Conservation (phyloP, 2,888 invertebrate species). For the Drosophila suboccidentalis region DNA sequence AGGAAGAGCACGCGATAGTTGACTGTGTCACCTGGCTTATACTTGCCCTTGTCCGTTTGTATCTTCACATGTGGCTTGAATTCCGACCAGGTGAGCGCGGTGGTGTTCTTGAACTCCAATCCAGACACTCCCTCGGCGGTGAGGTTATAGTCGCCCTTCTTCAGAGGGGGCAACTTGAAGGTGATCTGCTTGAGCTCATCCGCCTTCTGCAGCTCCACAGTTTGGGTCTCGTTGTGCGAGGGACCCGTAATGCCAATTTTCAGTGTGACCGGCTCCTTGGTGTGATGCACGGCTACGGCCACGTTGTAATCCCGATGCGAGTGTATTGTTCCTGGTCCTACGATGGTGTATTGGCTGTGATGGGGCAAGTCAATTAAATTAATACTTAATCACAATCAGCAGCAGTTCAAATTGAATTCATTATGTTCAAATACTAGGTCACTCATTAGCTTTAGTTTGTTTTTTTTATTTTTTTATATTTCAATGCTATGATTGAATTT, state of each 20-base stretch:
- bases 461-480: background rate
- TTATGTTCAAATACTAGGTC: conserved; percentile 34
- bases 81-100: conserved; percentile 88
- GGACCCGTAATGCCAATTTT: conserved; percentile 81
- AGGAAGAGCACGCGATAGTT: conserved; percentile 88
- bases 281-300: conserved; percentile 88
- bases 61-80: conserved; percentile 88
- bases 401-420: conserved; percentile 19
- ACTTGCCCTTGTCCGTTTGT: conserved; percentile 96
- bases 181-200: conserved; percentile 71
- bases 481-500: conserved; percentile 1
- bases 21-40: conserved; percentile 94
- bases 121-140: conserved; percentile 91
- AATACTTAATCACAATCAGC: conserved; percentile 33
- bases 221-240: conserved; percentile 72
- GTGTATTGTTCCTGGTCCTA: conserved; percentile 92
- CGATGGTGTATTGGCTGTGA: conserved; percentile 88
- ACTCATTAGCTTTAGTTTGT: conserved; percentile 16
- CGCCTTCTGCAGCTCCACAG: conserved; percentile 60
- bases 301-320: conserved; percentile 94
- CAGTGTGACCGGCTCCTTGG: conserved; percentile 67
- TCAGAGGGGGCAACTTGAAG: conserved; percentile 72
- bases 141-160: conserved; percentile 90
- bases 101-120: conserved; percentile 90
- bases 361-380: conserved; percentile 2